Conservation (phyloP, 1,140 invertebrate genomes). For the Diabrotica undecimpunctata region DNA sequence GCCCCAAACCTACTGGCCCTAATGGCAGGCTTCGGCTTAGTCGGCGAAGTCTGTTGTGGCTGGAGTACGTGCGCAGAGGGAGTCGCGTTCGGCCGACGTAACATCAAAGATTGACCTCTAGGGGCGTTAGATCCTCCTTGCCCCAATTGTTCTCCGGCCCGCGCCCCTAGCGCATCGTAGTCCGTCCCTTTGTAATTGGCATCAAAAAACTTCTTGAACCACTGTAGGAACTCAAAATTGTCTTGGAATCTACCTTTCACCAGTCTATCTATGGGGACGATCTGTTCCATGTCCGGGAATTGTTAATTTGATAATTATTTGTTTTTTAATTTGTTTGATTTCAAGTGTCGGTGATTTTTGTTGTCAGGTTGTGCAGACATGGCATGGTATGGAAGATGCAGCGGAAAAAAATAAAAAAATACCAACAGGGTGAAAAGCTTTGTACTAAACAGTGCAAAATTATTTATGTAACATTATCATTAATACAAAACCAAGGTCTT, state of each 20-base stretch:
- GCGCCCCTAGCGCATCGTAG: slow-evolving; percentile 83
- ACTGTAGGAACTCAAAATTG: slow-evolving; percentile 99
- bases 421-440: slow-evolving; percentile 14
- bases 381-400: not conserved
- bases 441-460: too few species aligned
- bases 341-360: not conserved
- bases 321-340: not conserved
- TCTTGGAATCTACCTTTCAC: slow-evolving; percentile 95
- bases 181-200: slow-evolving; percentile 92
- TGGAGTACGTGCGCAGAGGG: not conserved
- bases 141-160: slow-evolving; percentile 81
- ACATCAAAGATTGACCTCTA: slow-evolving; percentile 50
- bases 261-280: slow-evolving; percentile 83
- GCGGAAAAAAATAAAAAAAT: slow-evolving; percentile 12
- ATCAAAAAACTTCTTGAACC: slow-evolving; percentile 99
- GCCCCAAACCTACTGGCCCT: slow-evolving; percentile 46
- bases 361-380: not conserved
- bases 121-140: slow-evolving; percentile 59
- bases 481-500: too few species aligned
- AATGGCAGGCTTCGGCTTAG: slow-evolving; percentile 49
- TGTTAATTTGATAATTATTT: not conserved
- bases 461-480: too few species aligned
- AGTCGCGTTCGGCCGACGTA: slow-evolving; percentile 46
- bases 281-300: slow-evolving; percentile 50
- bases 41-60: slow-evolving; percentile 39